Base-by-base conservation (phyloP, 2,888 invertebrate species). In the Stenchaetothrips biformis region DNA sequence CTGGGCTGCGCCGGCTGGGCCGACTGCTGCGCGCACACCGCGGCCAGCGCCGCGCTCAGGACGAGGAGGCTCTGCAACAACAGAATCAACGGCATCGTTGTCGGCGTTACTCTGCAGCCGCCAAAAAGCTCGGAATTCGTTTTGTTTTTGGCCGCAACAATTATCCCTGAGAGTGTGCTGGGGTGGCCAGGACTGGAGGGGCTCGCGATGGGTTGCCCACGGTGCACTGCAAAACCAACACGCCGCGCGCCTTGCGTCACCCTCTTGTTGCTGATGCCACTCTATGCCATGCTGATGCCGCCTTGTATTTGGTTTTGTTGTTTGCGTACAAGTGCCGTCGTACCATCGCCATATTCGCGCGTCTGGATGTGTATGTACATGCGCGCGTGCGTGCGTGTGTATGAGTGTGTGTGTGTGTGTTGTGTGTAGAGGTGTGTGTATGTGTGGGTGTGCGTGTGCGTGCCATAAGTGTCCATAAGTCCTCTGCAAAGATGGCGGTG, bases 1-100 rank as follows among this genome's bases (percentile, higher is more conserved):
- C 85, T 82, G 48, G 86, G 84, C 80, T 85, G 85, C 77, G 85
- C 84, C 62, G 83, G 79, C 78, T 77, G 80, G 21, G 77, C 78
- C 74, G 80, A 49, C 74, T 78, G 77, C 82, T 74, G 67, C 8
- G 67, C 67, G 67, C 21, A 11, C 21, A 21, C 67, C 21, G 67
- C 67, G 67, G n/a, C 21, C n/a, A 67, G n/a, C n/a, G 21, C 67
- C 21, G 67, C 21, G n/a, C n/a, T 21, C 67, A 74, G 67, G 67
- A 74, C 11, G 67, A 74, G 67, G 25, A 25, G 67, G 0, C 11
- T 21, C 67, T 74, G 67, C 25, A 25, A 53, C 16, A 53, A 74
- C 67, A 74, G 18, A 18, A n/a, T n/a, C n/a, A n/a, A n/a, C n/a
- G n/a, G n/a, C n/a, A n/a, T n/a, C n/a, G n/a, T 53, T 13, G 0